Conservation (phyloP, 2,888 invertebrate species). For the Schrankia costaestrigalis region DNA sequence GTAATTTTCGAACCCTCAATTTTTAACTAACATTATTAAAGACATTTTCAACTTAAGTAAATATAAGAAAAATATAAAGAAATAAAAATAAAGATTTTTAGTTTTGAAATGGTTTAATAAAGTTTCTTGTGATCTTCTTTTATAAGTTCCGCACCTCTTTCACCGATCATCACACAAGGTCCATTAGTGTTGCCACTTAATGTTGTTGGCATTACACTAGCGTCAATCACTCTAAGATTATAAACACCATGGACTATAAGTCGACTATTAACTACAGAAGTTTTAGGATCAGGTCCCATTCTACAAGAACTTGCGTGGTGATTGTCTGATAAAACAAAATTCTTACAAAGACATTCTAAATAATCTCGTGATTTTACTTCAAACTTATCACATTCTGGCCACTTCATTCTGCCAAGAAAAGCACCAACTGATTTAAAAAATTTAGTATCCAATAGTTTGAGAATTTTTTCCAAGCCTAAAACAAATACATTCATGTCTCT, state of each 20-base stretch:
- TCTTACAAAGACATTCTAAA: slow-evolving; percentile 17
- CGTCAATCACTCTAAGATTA: slow-evolving; percentile 81
- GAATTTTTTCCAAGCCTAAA: slow-evolving; percentile 17
- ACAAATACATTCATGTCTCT: slow-evolving; percentile 14
- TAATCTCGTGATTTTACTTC: slow-evolving; percentile 25
- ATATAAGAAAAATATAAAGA: too few relatives aligned
- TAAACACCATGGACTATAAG: slow-evolving; percentile 73
- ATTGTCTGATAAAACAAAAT: slow-evolving; percentile 67
- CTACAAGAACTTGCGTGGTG: slow-evolving; percentile 82
- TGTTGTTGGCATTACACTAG: slow-evolving; percentile 82
- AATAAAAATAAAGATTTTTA: too few relatives aligned
- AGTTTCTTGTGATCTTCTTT: slow-evolving; percentile 51
- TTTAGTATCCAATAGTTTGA: slow-evolving; percentile 10
- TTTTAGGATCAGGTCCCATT: slow-evolving; percentile 73
- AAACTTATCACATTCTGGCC: slow-evolving; percentile 14
- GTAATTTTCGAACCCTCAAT: too few relatives aligned
- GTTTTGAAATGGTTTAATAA: too few relatives aligned
- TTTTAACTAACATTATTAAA: too few relatives aligned
- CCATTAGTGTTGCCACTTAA: slow-evolving; percentile 81
- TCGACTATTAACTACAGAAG: slow-evolving; percentile 65
- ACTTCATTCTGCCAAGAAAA: slow-evolving; percentile 20
- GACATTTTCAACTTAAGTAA: too few relatives aligned
- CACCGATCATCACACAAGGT: slow-evolving; percentile 81
- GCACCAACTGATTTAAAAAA: slow-evolving; percentile 17
- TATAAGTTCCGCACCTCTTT: slow-evolving; percentile 81